These are phyloP conservation scores for Lasioglossum villosulum DNA, from an alignment of 2,888 invertebrate genomes.

Conservation along the genomic window DNA sequence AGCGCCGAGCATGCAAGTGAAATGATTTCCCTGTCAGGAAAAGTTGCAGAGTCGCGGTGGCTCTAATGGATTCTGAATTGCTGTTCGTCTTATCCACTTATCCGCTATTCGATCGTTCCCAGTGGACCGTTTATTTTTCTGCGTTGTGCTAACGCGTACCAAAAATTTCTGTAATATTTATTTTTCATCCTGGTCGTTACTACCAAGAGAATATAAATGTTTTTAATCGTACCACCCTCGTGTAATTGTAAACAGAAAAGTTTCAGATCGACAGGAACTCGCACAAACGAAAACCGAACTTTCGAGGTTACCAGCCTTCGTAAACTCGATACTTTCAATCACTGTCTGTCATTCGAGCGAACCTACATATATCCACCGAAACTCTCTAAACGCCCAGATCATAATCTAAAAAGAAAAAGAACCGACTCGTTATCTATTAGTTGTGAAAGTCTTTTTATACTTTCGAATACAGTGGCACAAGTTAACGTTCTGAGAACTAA, in stretches of 20 bases:
- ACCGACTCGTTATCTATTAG: conserved; percentile 29
- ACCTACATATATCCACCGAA: too few relatives aligned
- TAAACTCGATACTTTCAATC: not conserved
- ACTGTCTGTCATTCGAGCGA: not conserved
- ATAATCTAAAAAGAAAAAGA: not conserved
- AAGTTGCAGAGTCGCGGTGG: not conserved
- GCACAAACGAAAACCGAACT: not conserved
- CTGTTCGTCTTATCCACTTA: not conserved
- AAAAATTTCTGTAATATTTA: too few relatives aligned
- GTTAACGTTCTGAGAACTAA: conserved; percentile 17
- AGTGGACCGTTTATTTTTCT: too few relatives aligned
- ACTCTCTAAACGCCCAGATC: conserved; percentile 3
- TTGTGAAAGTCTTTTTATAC: conserved; percentile 21
- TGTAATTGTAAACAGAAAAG: not conserved
- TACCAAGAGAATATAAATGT: too few relatives aligned
- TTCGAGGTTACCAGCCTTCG: not conserved
- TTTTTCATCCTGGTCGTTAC: too few relatives aligned
- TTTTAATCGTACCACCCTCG: not conserved
- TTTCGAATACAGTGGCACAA: not conserved
- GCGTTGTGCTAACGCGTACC: too few relatives aligned
- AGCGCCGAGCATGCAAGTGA: not conserved
- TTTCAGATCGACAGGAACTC: not conserved
- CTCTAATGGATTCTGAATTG: not conserved
- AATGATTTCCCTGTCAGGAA: conserved; percentile 6
- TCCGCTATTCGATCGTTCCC: not conserved